Percentiles rank a stretch among this genome's conserved stretches.
These are phyloP conservation scores for Platynereis dumerilii DNA, from an alignment of 2,888 invertebrate species.

Conservation along the genomic window DNA sequence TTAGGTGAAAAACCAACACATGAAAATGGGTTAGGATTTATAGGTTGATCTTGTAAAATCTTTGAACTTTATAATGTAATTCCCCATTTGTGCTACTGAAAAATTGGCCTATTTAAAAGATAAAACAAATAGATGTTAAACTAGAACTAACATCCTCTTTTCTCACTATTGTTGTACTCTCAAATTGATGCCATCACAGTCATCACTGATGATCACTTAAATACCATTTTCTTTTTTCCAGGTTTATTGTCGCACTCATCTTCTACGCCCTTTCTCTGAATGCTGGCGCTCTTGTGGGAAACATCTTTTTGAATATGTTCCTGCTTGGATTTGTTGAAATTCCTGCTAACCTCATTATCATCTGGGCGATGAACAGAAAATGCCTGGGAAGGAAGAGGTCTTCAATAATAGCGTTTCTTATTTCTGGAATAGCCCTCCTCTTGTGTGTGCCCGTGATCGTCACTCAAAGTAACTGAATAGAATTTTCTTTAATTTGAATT, in stretches of 20 bases:
- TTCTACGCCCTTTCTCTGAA: conserved; percentile 39
- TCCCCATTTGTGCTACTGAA: no score
- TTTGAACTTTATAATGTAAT: no score
- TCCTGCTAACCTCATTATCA: conserved; percentile 34
- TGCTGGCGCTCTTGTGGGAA: conserved; percentile 31
- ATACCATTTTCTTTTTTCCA: conserved; percentile 17
- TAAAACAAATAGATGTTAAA: no score
- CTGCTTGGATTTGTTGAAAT: conserved; percentile 37
- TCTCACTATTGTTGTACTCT: no score
- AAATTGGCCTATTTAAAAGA: no score
- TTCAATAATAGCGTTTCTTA: background rate
- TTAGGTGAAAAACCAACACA: no score
- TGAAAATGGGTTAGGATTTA: no score
- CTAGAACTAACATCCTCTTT: no score
- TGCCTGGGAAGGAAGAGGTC: conserved; percentile 8
- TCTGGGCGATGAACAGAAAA: conserved; percentile 5
- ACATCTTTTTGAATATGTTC: conserved; percentile 36
- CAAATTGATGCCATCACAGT: no score
- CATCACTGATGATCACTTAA: no score
- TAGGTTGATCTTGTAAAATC: no score
- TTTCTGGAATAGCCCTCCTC: background rate
- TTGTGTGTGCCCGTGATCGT: conserved; percentile 9
- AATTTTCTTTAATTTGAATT: no score
- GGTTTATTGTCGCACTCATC: conserved; percentile 37
- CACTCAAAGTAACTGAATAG: conserved; percentile 5